Evolutionary conservation across 1,140 invertebrate species (phyloP), one percentile per base, ranked within the genome.

Genomic region (Teleopsis dalmanni): DNA sequence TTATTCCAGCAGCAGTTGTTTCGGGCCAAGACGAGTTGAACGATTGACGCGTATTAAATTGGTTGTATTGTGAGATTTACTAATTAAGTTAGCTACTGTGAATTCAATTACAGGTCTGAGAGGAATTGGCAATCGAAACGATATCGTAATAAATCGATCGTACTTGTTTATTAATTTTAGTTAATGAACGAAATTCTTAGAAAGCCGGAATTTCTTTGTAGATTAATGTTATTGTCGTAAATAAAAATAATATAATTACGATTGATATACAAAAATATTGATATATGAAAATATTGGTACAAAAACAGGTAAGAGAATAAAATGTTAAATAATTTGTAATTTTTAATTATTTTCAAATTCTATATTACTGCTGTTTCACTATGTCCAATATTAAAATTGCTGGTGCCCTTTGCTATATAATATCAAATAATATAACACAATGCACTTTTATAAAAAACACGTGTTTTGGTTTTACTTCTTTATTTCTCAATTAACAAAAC

Each of bases 371-470:
- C n/a, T n/a, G n/a, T n/a, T n/a, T n/a, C n/a, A n/a, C n/a, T n/a
- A n/a, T n/a, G n/a, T n/a, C n/a, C n/a, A n/a, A n/a, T n/a, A n/a
- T n/a, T n/a, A n/a, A n/a, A n/a, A n/a, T n/a, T n/a, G n/a, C n/a
- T n/a, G n/a, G n/a, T n/a, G n/a, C n/a, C n/a, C n/a, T n/a, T n/a
- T n/a, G n/a, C n/a, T n/a, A n/a, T n/a, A n/a, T n/a, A n/a, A n/a
- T n/a, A n/a, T n/a, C n/a, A n/a, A n/a, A n/a, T n/a, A n/a, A n/a
- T n/a, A n/a, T n/a, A n/a, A n/a, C 57, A 58, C 60, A 60, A 64
- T 60, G 57, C 57, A 47, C 59, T 57, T 62, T 62, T 62, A 62
- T 57, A 45, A 47, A 34, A 50, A 61, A 61, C 61, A 51, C 52
- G 51, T 57, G 13, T 18, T 37, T n/a, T 19, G 7, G 35, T 16